These are phyloP conservation scores for Dendrocopos noguchii DNA, from an alignment of 2,113 vertebrate species.

Conservation along the genomic window DNA sequence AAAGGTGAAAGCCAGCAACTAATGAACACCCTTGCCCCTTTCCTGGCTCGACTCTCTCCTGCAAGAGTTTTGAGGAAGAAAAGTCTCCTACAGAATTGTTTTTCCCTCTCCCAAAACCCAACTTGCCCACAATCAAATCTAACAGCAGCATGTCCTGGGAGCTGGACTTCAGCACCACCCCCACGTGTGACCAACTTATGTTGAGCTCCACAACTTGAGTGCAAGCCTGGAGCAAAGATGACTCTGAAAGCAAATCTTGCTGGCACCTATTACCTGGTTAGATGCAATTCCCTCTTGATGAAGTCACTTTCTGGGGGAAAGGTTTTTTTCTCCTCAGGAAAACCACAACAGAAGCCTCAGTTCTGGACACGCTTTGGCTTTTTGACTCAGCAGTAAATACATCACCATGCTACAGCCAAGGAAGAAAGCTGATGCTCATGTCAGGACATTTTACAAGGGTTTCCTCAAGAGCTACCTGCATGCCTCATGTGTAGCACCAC, in stretches of 20 bases:
- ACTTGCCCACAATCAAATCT: background rate
- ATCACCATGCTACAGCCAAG: background rate
- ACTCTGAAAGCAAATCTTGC: background rate
- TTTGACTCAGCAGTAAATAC: constrained; percentile 33
- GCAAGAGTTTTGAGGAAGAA: background rate
- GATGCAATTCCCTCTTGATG: constrained; percentile 12
- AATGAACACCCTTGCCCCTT: rapidly evolving
- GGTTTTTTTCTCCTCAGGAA: background rate
- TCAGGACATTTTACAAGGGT: constrained; percentile 24
- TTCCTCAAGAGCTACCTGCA: background rate
- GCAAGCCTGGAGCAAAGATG: background rate
- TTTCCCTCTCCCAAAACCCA: background rate
- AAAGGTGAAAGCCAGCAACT: background rate
- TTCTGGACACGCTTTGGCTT: constrained; percentile 17
- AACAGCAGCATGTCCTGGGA: background rate
- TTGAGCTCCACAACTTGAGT: background rate
- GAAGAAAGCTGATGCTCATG: background rate
- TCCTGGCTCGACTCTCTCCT: background rate
- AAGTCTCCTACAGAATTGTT: background rate
- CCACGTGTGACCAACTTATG: background rate
- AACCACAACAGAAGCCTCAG: constrained; percentile 52
- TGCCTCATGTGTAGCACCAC: background rate
- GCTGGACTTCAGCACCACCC: background rate
- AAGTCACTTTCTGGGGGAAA: constrained; percentile 63
- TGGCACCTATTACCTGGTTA: constrained; percentile 18